Base-by-base conservation (phyloP, 2,797 vertebrate species). In the Oreonectes daqikongensis region DNA sequence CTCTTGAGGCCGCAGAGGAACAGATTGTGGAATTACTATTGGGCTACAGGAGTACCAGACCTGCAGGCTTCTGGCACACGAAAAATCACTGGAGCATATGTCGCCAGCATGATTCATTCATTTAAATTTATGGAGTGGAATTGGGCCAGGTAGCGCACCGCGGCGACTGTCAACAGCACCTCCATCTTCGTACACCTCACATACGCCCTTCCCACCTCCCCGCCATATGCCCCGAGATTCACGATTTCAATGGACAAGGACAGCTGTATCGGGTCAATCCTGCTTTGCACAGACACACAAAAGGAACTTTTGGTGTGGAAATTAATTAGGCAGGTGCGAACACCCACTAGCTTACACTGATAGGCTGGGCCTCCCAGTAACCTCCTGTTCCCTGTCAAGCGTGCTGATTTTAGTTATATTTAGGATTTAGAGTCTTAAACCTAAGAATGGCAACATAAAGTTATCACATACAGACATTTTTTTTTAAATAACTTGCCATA, bases 1-100 rank as follows among this genome's bases (percentile, higher is more conserved):
- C 85, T 84, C 86, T 76, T 72, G 83, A 85, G 82, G 82, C 81
- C 26, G 20, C 60, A 79, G 65, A 78, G 30, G 77, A 85, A 81
- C 85, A 87, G 86, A 87, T 86, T 86, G 86, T 84, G 82, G 82
- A 86, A 84, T 87, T 85, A 85, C 81, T 80, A 78, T 79, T 81
- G 69, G 73, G 79, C 80, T 83, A 65, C 82, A 84, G 85, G 81
- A 83, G 80, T 60, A 79, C 73, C 55, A 79, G 81, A 79, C 85
- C 83, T 85, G 81, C 84, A 84, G 86, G 84, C 81, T 82, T 77
- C 84, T 85, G 86, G 86, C 86, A 81, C 82, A 75, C 59, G 83
- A 85, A 85, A 76, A 87, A 72, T 86, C 83, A 69, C 63, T 68
- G 61, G 81, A 85, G 82, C 84, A 84, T 84, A 84, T 86, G 83